These are phyloP conservation scores for Bolinopsis microptera DNA, from an alignment of 37 sponge, comb jelly and placozoan genomes.

Conservation along the genomic window DNA sequence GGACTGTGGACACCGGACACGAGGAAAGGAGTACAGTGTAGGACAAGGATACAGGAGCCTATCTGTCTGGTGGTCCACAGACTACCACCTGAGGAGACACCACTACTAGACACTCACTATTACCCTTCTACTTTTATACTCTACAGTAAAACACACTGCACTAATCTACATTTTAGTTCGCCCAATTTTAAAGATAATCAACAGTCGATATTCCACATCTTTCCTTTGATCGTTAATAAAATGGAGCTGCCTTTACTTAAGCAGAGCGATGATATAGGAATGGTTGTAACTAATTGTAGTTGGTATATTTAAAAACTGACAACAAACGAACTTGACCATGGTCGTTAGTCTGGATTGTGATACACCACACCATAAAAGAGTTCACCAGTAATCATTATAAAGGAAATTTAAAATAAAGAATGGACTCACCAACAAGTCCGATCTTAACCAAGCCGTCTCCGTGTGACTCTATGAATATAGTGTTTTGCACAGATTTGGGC, in stretches of 20 bases:
- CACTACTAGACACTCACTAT: too few species aligned
- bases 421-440: not conserved
- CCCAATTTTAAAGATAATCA: too few species aligned
- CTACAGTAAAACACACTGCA: too few species aligned
- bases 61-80: not conserved
- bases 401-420: not conserved
- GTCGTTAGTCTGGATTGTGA: not conserved
- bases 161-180: too few species aligned
- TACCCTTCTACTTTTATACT: too few species aligned
- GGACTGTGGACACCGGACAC: not conserved
- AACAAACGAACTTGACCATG: not conserved
- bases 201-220: too few species aligned
- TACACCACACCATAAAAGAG: not conserved
- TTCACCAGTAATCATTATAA: not conserved
- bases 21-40: constrained; percentile 42
- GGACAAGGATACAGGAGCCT: constrained; percentile 1
- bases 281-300: not conserved
- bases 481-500: not conserved
- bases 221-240: too few species aligned
- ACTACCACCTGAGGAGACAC: too few species aligned
- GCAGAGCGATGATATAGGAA: too few species aligned
- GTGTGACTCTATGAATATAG: not conserved
- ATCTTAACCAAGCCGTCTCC: not conserved
- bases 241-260: too few species aligned
- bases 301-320: not conserved